Evolutionary conservation across 2,113 vertebrate genomes (phyloP), one percentile per base, ranked within the genome.

Genomic region (Chitala chitala): DNA sequence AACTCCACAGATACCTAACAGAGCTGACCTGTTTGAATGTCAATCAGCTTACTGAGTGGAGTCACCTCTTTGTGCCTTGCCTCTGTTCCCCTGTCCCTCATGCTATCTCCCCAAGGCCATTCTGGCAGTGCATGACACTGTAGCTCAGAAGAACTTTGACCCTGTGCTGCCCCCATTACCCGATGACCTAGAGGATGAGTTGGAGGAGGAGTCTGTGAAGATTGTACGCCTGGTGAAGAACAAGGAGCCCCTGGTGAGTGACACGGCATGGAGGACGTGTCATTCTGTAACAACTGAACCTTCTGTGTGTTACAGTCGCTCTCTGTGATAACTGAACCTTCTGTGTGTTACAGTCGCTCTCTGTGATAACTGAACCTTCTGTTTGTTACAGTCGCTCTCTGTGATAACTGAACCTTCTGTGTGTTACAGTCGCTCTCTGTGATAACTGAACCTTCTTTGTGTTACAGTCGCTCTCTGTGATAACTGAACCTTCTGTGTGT

Each of bases 61-160:
- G 46, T 50, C 40, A 10, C 22, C 22, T 13, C 17, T 5, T 4
- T 5, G 20, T 22, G 24, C 54, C 20, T 24, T 8, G 4, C 36
- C 10, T 33, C n/a, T 33, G 24, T 31, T 33, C 26, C 1, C 65
- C 38, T 46, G n/a, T 1, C 40, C 38, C 22, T 26, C 63, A 15
- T 29, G 22, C 36, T 56, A 20, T 4, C 58, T 63, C 36, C 42
- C 31, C 38, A 86, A 98, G 96, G 96, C 96, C 1, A 89, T 98
- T 76, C 91, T 98, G 55, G 87, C 94, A 1, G 96, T 96, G 1
- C 96, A 98, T 0, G 96, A 98, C 87, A 98, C 93, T 0, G 95
- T 98, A 38, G 96, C 96, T 3, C 95, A 94, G 90, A 98, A 98
- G 90, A 96, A 95, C 78, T 98, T 98, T 66, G 95, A 97, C 81